Evolutionary conservation across 2,888 invertebrate genomes (phyloP).

Genomic region (Hololepta plana): DNA sequence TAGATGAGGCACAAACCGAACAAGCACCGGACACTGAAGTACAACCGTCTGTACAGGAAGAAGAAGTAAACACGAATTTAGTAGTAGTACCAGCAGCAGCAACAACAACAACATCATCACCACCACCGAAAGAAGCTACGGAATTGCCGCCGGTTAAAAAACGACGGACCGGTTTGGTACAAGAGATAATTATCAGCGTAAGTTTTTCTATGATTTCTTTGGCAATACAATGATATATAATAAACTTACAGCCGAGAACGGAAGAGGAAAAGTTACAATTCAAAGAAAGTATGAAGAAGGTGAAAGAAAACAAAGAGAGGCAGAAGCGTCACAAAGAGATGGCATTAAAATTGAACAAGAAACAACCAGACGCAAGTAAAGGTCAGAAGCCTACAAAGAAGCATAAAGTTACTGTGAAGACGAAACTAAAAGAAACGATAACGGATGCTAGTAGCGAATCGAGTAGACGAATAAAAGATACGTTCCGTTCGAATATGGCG

Average conservation of each 20-base stretch:
- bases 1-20: too few relatives aligned
- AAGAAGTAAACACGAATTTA: conserved; percentile 13
- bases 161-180: conserved; percentile 36
- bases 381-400: conserved; percentile 15
- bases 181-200: conserved; percentile 47
- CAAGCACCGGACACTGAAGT: conserved; percentile 1
- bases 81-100: not conserved
- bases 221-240: conserved; percentile 3
- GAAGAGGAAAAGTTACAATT: conserved; percentile 59
- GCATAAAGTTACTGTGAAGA: conserved; percentile 17
- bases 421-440: conserved; percentile 22
- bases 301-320: conserved; percentile 65
- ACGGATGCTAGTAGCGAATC: conserved; percentile 28
- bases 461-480: conserved; percentile 64
- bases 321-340: conserved; percentile 47
- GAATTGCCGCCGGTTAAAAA: conserved; percentile 22
- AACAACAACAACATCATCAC: conserved; percentile 2
- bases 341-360: conserved; percentile 21
- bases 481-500: conserved; percentile 63
- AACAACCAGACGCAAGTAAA: conserved; percentile 29
- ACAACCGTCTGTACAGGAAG: conserved; percentile 6
- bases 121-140: conserved; percentile 6
- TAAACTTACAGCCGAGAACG: conserved; percentile 45
- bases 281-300: conserved; percentile 51
- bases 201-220: conserved; percentile 20